Evolutionary conservation across 92 coral and sea anemone genomes (phyloP).

Genomic region (Plumapathes pennacea): DNA sequence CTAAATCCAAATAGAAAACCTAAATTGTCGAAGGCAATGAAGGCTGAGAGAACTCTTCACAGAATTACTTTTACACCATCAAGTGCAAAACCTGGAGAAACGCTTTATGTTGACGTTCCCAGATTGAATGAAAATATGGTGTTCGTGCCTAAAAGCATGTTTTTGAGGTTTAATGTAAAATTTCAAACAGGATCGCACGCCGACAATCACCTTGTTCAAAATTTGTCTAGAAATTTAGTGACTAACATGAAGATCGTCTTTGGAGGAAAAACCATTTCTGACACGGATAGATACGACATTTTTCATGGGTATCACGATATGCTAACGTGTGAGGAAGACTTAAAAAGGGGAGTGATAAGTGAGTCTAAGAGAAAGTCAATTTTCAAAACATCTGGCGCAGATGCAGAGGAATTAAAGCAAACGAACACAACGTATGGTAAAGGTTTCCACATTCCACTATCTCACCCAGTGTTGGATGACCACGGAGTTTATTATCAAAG

Average conservation of each 20-base stretch:
- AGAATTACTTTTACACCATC: slow-evolving; percentile 14
- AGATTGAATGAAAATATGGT: slow-evolving; percentile 1
- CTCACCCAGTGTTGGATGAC: neutral
- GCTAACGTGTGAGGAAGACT: no score
- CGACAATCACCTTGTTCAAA: neutral
- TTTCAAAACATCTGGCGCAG: no score
- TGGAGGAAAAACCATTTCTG: slow-evolving; percentile 3
- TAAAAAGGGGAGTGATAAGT: no score
- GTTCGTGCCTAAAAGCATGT: slow-evolving; percentile 1
- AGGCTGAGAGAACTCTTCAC: slow-evolving; percentile 24
- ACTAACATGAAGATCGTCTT: neutral
- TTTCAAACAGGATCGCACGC: no score
- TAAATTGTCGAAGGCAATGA: neutral
- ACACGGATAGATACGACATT: no score
- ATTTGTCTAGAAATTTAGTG: neutral
- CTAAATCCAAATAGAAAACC: slow-evolving; percentile 10
- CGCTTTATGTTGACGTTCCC: slow-evolving; percentile 4
- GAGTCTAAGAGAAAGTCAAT: no score
- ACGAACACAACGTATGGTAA: slow-evolving; percentile 1
- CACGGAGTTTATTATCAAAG: slow-evolving; percentile 6
- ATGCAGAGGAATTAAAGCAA: neutral
- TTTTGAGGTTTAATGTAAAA: neutral
- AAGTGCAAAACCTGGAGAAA: slow-evolving; percentile 7
- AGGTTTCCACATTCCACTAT: neutral
- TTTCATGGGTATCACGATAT: no score